Conservation (phyloP, 2,888 invertebrate species). For the Augiades crinisus region DNA sequence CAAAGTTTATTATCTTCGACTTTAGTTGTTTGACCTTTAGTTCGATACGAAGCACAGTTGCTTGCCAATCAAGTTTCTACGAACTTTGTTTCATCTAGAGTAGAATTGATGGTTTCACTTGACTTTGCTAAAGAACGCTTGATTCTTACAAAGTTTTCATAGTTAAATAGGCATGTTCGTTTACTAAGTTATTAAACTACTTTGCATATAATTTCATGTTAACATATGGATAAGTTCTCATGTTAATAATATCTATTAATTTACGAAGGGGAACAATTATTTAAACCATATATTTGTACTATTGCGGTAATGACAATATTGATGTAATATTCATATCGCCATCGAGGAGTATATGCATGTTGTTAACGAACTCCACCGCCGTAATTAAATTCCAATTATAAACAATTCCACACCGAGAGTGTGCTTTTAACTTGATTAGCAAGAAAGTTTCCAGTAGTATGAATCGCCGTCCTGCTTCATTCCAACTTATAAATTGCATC, state of each 20-base stretch:
- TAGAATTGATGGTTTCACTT: conserved; percentile 8
- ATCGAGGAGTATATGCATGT: too few relatives aligned
- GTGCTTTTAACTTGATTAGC: neutral
- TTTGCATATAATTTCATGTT: too few relatives aligned
- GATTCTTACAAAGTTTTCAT: neutral
- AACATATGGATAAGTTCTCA: too few relatives aligned
- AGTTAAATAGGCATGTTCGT: too few relatives aligned
- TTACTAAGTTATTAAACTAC: too few relatives aligned
- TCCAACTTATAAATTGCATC: neutral
- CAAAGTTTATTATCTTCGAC: conserved; percentile 12
- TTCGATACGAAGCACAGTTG: conserved; percentile 3
- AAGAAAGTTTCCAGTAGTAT: neutral
- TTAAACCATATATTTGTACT: too few relatives aligned
- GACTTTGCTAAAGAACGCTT: neutral
- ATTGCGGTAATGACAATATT: too few relatives aligned
- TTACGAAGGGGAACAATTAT: too few relatives aligned
- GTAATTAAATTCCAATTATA: neutral
- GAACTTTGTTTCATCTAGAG: conserved; percentile 12
- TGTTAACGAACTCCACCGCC: too few relatives aligned
- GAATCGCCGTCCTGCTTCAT: neutral
- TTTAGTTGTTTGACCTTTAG: conserved; percentile 20
- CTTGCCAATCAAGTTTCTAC: conserved; percentile 16
- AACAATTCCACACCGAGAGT: neutral
- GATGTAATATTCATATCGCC: too few relatives aligned
- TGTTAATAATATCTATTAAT: too few relatives aligned